Evolutionary conservation across 2,113 vertebrate genomes (phyloP).

Genomic region (Labeo rohita): DNA sequence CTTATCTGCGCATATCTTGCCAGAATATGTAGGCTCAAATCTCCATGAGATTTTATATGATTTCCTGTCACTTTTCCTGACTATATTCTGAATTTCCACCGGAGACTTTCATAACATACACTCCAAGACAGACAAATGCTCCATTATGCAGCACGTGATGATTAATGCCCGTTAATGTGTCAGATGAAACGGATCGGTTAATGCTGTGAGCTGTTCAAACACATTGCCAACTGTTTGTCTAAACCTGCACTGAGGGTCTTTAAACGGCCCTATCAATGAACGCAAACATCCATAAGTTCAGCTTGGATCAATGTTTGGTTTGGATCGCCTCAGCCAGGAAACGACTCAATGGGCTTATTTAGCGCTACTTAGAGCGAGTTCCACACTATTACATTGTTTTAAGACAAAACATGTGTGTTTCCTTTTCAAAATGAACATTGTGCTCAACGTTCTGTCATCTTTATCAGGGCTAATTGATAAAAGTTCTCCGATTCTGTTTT

Average conservation of each 20-base stretch:
- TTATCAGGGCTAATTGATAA: slow-evolving; percentile 13
- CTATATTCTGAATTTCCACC: slow-evolving; percentile 41
- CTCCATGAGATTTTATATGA: slow-evolving; percentile 47
- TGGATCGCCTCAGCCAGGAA: slow-evolving; percentile 48
- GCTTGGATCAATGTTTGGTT: slow-evolving; percentile 52
- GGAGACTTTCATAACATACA: slow-evolving; percentile 46
- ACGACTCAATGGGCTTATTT: slow-evolving; percentile 49
- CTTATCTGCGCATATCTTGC: slow-evolving; percentile 43
- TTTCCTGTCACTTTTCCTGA: slow-evolving; percentile 44
- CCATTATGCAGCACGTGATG: slow-evolving; percentile 40
- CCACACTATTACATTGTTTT: slow-evolving; percentile 52
- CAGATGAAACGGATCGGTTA: slow-evolving; percentile 42
- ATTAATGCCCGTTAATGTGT: slow-evolving; percentile 56
- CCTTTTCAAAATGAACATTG: slow-evolving; percentile 21
- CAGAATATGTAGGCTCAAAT: slow-evolving; percentile 37
- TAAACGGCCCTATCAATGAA: slow-evolving; percentile 54
- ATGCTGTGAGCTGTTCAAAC: slow-evolving; percentile 51
- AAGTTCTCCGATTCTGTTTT: background rate
- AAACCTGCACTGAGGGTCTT: slow-evolving; percentile 49
- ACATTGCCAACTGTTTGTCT: slow-evolving; percentile 52
- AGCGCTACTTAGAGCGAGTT: slow-evolving; percentile 43
- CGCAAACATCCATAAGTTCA: slow-evolving; percentile 53
- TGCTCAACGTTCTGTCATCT: background rate
- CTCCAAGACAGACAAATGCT: slow-evolving; percentile 43
- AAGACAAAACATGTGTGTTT: slow-evolving; percentile 46